Conservation (phyloP, 2,888 invertebrate genomes). For the Ichneumoninae sp. region DNA sequence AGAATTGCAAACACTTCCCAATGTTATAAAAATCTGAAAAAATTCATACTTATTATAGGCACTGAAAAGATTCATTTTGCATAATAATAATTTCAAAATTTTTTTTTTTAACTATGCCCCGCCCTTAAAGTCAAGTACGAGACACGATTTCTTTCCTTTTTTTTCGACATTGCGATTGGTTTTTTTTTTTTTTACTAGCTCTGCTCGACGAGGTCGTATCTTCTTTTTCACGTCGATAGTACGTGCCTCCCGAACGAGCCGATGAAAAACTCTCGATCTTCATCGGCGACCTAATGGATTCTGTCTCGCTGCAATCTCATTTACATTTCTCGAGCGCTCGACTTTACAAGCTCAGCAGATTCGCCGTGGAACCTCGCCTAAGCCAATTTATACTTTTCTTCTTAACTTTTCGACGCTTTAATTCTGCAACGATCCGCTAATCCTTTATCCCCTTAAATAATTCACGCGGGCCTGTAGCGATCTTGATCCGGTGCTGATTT, state of each 20-base stretch:
- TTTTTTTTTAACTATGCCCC: no score
- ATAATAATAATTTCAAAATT: no score
- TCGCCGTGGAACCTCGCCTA: background rate
- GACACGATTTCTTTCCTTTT: slow-evolving; percentile 31
- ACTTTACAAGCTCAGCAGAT: slow-evolving; percentile 11
- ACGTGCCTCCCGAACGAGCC: slow-evolving; percentile 37
- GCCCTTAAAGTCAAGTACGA: slow-evolving; percentile 35
- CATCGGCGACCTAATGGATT: slow-evolving; percentile 65
- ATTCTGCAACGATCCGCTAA: background rate
- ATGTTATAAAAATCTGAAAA: no score
- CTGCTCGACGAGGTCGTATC: slow-evolving; percentile 24
- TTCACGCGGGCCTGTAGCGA: background rate
- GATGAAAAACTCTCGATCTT: slow-evolving; percentile 56
- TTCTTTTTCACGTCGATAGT: slow-evolving; percentile 30
- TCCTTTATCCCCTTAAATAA: background rate
- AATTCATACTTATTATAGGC: no score
- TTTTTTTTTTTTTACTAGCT: slow-evolving; percentile 20
- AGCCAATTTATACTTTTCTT: background rate
- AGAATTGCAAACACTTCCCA: no score
- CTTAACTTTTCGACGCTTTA: background rate
- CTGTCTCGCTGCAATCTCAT: slow-evolving; percentile 68
- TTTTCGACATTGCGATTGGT: background rate
- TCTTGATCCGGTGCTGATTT: no score
- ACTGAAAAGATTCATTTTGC: no score
- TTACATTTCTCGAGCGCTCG: slow-evolving; percentile 53